Conservation (phyloP, 2,888 invertebrate species). For the Ligdia adustata region DNA sequence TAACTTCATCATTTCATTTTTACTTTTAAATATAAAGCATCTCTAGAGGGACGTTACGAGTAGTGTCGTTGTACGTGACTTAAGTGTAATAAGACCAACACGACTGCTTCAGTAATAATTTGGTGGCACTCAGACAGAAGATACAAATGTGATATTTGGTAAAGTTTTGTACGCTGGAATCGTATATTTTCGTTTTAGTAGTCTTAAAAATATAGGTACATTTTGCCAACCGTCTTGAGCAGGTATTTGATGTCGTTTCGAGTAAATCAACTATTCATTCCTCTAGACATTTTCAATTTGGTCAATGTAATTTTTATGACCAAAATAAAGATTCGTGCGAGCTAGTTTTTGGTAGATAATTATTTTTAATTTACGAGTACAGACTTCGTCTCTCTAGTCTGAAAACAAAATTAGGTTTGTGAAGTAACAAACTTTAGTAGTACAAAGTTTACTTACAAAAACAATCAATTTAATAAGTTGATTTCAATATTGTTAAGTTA, state of each 20-base stretch:
- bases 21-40: constrained; percentile 17
- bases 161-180: constrained; percentile 14
- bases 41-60: constrained; percentile 30
- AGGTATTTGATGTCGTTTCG: constrained; percentile 8
- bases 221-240: constrained; percentile 7
- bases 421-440: too few relatives aligned
- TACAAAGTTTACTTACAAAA: too few relatives aligned
- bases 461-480: too few relatives aligned
- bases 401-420: too few relatives aligned
- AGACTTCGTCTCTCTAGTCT: too few relatives aligned
- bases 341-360: too few relatives aligned
- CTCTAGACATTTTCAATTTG: too few relatives aligned
- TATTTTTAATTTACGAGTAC: too few relatives aligned
- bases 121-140: constrained; percentile 17
- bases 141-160: constrained; percentile 13
- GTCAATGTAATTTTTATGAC: too few relatives aligned
- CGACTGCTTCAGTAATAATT: constrained; percentile 33
- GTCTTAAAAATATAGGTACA: constrained; percentile 2
- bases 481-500: too few relatives aligned
- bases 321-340: too few relatives aligned
- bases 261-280: too few relatives aligned
- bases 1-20: constrained; percentile 18
- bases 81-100: constrained; percentile 54
- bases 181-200: constrained; percentile 18
- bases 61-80: constrained; percentile 50